These are phyloP conservation scores for Dryadula phaetusa DNA, from an alignment of 2,888 invertebrate genomes.

Conservation along the genomic window DNA sequence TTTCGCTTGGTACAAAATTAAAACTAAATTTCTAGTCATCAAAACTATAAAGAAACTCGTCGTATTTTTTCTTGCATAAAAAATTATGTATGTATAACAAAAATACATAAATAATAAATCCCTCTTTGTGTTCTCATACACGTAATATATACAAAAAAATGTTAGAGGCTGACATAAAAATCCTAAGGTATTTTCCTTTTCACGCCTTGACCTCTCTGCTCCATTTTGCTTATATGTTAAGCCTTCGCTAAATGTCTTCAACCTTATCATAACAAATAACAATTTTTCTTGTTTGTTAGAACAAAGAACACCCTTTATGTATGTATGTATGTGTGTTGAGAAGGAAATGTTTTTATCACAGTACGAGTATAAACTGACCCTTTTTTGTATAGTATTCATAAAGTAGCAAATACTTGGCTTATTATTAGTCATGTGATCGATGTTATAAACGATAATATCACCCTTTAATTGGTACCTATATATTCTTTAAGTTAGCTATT, in stretches of 20 bases:
- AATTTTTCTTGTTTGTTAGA: constrained; percentile 34
- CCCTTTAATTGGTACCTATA: no score
- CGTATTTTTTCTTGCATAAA: not conserved
- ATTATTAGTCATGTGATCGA: not conserved
- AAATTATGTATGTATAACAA: not conserved
- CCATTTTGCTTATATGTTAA: constrained; percentile 41
- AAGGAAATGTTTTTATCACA: constrained; percentile 17
- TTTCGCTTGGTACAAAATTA: no score
- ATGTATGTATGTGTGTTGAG: not conserved
- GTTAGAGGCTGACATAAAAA: constrained; percentile 30
- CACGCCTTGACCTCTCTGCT: constrained; percentile 38
- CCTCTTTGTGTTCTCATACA: constrained; percentile 24
- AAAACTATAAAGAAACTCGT: no score
- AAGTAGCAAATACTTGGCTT: not conserved
- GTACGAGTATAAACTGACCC: constrained; percentile 16
- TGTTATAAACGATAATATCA: no score
- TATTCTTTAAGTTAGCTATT: no score
- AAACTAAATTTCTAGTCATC: no score
- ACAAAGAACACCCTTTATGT: constrained; percentile 30
- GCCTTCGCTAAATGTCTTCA: constrained; percentile 34
- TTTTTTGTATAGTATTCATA: constrained; percentile 1
- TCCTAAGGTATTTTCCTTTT: constrained; percentile 38
- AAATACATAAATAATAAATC: constrained; percentile 1
- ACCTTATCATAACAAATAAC: constrained; percentile 40
- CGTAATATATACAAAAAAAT: constrained; percentile 33